Evolutionary conservation across 35 echinoderm and acorn worm species (phyloP).

Genomic region (Lytechinus pictus): DNA sequence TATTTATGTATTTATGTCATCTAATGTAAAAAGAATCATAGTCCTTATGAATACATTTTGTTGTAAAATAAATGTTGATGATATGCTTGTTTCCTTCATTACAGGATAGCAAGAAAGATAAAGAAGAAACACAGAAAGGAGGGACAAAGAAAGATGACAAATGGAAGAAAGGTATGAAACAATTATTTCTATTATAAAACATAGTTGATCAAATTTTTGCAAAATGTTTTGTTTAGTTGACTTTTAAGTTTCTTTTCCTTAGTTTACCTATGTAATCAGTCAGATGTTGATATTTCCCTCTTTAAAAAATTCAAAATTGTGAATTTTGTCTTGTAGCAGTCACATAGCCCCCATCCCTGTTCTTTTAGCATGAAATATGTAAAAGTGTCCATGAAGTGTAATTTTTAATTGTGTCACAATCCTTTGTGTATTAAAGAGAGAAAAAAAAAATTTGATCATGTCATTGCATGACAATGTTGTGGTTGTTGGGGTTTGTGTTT

Average conservation of each 20-base stretch:
- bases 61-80: too few species aligned
- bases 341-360: neutral
- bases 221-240: neutral
- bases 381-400: neutral
- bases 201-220: neutral
- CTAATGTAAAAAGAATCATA: too few species aligned
- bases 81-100: neutral
- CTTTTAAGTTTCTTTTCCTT: neutral
- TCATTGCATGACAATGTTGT: neutral
- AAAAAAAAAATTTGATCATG: neutral
- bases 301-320: neutral
- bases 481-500: too few species aligned
- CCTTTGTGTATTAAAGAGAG: neutral
- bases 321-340: neutral
- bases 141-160: constrained; percentile 92
- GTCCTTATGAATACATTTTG: too few species aligned
- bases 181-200: neutral
- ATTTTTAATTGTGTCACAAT: neutral
- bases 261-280: neutral
- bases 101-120: constrained; percentile 87
- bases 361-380: neutral
- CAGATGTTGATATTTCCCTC: neutral
- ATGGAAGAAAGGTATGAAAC: constrained; percentile 93
- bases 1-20: too few species aligned
- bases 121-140: constrained; percentile 88